Evolutionary conservation across 2,888 invertebrate species (phyloP).

Genomic region (Amphipyra tragopoginis): DNA sequence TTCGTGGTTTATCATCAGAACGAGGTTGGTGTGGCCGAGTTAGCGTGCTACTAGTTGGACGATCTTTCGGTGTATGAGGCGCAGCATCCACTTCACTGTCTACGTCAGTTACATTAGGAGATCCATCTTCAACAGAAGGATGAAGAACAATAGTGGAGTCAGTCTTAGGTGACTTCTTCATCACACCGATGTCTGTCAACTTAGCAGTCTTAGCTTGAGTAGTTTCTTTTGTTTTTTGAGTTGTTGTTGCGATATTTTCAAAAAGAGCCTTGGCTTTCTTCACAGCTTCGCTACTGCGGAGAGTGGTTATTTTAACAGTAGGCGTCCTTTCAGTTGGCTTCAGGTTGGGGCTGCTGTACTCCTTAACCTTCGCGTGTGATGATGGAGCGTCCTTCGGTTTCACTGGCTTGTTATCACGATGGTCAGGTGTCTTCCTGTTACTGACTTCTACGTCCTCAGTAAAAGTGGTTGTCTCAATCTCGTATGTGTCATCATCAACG

Average conservation of each 20-base stretch:
- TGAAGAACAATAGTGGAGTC: slow-evolving; percentile 70
- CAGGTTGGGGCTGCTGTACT: slow-evolving; percentile 63
- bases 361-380: slow-evolving; percentile 71
- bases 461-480: slow-evolving; percentile 55
- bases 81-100: slow-evolving; percentile 68
- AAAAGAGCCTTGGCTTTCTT: slow-evolving; percentile 93
- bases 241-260: slow-evolving; percentile 90
- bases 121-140: slow-evolving; percentile 69
- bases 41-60: slow-evolving; percentile 59
- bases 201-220: slow-evolving; percentile 74
- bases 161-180: slow-evolving; percentile 76
- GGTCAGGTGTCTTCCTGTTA: slow-evolving; percentile 44
- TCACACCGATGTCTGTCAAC: slow-evolving; percentile 85
- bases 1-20: slow-evolving; percentile 65
- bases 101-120: slow-evolving; percentile 63
- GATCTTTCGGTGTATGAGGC: slow-evolving; percentile 56
- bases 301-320: slow-evolving; percentile 79
- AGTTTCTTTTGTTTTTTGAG: slow-evolving; percentile 72
- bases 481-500: slow-evolving; percentile 64
- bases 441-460: slow-evolving; percentile 44
- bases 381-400: slow-evolving; percentile 71
- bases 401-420: slow-evolving; percentile 59
- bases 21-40: slow-evolving; percentile 54
- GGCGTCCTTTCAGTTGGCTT: slow-evolving; percentile 71
- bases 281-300: slow-evolving; percentile 91